phyloP scores from a whole-genome alignment of 2,888 invertebrate species.

The Rhaphigaster nebulosa region DNA sequence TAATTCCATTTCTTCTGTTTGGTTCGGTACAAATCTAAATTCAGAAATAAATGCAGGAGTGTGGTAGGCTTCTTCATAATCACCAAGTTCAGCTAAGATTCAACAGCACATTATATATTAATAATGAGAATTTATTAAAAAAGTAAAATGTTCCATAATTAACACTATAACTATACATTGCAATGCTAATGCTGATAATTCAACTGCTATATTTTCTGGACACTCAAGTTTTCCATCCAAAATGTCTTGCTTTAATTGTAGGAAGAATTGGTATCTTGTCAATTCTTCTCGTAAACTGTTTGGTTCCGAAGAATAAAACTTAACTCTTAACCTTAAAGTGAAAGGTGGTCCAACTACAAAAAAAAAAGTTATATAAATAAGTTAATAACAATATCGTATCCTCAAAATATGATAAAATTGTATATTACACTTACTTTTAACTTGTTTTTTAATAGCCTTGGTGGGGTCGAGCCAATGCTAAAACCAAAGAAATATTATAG shows the following conservation, averaged over 20 bases:
- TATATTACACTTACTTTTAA: slow-evolving; percentile 83
- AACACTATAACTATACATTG: slow-evolving; percentile 80
- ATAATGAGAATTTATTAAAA: slow-evolving; percentile 14
- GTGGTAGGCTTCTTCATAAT: slow-evolving; percentile 92
- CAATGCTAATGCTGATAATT: slow-evolving; percentile 90
- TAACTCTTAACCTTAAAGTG: slow-evolving; percentile 94
- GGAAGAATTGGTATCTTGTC: slow-evolving; percentile 97
- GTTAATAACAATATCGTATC: background rate
- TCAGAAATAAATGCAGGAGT: slow-evolving; percentile 98
- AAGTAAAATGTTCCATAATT: slow-evolving; percentile 23
- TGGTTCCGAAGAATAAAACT: slow-evolving; percentile 99
- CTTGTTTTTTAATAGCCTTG: slow-evolving; percentile 97
- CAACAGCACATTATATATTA: background rate
- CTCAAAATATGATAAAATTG: background rate
- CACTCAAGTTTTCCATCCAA: slow-evolving; percentile 91
- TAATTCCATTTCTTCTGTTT: slow-evolving; percentile 96
- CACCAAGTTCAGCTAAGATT: slow-evolving; percentile 91
- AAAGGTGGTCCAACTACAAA: slow-evolving; percentile 95
- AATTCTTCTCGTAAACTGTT: slow-evolving; percentile 96
- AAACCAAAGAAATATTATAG: background rate
- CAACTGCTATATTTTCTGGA: slow-evolving; percentile 87
- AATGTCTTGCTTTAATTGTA: slow-evolving; percentile 97
- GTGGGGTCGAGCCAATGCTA: slow-evolving; percentile 98
- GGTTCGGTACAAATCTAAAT: slow-evolving; percentile 96
- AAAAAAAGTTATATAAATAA: slow-evolving; percentile 53